phyloP scores from a whole-genome alignment of 2,113 vertebrate genomes.

The Rattus rattus region DNA sequence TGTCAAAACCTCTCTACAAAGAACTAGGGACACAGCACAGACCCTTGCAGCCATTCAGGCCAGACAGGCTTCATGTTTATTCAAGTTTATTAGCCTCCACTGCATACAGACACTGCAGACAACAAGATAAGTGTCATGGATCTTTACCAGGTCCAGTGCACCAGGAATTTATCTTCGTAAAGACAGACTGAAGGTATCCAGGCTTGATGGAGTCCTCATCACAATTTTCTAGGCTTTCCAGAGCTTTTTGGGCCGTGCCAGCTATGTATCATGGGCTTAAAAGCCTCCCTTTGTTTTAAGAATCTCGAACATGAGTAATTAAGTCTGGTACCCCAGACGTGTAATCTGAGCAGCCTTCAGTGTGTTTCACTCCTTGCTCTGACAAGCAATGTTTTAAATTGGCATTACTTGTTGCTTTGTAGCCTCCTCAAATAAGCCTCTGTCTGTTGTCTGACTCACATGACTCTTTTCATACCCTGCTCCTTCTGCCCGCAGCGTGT shows the following conservation, averaged over 20 bases:
- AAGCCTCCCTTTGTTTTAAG: constrained; percentile 76
- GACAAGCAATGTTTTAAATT: constrained; percentile 71
- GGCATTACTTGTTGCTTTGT: constrained; percentile 60
- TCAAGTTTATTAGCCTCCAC: constrained; percentile 30
- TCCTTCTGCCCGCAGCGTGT: background rate
- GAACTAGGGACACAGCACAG: background rate
- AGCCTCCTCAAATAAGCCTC: constrained; percentile 72
- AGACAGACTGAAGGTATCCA: background rate
- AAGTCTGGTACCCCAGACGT: constrained; percentile 61
- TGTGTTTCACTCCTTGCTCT: constrained; percentile 65
- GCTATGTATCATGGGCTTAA: constrained; percentile 49
- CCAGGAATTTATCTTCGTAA: constrained; percentile 2
- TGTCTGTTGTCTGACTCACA: constrained; percentile 58
- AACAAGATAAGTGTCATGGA: constrained; percentile 37
- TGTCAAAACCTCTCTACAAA: constrained; percentile 15
- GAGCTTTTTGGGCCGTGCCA: constrained; percentile 46
- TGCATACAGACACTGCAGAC: constrained; percentile 43
- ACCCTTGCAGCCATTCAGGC: background rate
- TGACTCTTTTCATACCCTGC: constrained; percentile 31
- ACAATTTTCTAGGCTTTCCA: constrained; percentile 58
- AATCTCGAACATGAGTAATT: constrained; percentile 75
- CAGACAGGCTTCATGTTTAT: constrained; percentile 15
- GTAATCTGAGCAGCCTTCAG: constrained; percentile 70
- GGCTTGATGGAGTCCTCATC: constrained; percentile 18
- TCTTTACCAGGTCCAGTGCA: constrained; percentile 39